Evolutionary conservation across 2,113 vertebrate species (phyloP), one percentile per base, ranked within the genome.

Genomic region (Calyptommatus sinebrachiatus): DNA sequence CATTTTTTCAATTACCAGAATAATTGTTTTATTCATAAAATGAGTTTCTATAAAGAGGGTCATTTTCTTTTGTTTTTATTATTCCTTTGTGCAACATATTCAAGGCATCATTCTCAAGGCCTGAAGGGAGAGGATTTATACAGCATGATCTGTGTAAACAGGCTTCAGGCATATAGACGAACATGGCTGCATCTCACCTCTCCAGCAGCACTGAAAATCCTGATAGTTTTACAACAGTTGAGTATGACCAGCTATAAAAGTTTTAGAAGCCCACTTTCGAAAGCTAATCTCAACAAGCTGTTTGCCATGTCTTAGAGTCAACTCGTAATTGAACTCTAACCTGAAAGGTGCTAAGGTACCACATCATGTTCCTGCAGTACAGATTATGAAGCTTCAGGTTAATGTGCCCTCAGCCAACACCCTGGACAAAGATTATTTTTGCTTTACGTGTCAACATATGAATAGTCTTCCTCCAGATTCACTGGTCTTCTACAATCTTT

Each of bases 11-110:
- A 96, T 96, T 96, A 95, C 94, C 92, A 94, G 94, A 94, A 95
- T 96, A 95, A 95, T 95, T 96, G 95, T 95, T 95, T 95, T 95
- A 95, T 95, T 95, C 95, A 94, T 94, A 95, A 96, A 95, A 94
- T 31, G 92, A 91, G 93, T 94, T 95, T 93, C 95, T 93, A 95
- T 94, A 95, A 95, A 93, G 93, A 93, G 94, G 94, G 93, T 94
- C 91, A 95, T 96, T 96, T 95, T 89, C 93, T 90, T 93, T 93
- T 93, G 92, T 94, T 95, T 94, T 95, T 94, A 94, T 94, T 95
- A 93, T 94, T 95, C 93, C 93, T 95, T 93, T 94, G 92, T 88
- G 95, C 86, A 91, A 92, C 94, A 89, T 89, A 86, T 91, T 92
- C 81, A 68, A 76, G 6, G 81, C 41, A 20, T 83, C 60, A 89